Evolutionary conservation across 2,888 invertebrate species (phyloP).

Genomic region (Syrista parreyssii): DNA sequence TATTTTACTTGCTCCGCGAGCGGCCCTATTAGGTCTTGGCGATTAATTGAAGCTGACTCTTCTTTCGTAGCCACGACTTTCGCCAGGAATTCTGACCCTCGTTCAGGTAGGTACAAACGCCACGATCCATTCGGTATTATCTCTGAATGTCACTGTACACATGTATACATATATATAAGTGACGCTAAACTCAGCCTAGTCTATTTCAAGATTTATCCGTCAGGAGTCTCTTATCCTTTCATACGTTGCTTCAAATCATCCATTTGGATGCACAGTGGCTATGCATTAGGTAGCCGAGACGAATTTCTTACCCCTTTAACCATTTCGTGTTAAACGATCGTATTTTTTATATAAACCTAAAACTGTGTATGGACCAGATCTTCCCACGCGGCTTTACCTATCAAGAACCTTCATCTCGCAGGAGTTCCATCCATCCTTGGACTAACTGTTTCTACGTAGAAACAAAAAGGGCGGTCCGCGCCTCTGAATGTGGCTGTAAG

Average conservation of each 20-base stretch:
- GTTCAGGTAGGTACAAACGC: neutral
- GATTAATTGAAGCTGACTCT: constrained; percentile 43
- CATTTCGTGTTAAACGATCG: neutral
- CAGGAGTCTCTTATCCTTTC: neutral
- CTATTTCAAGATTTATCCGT: neutral
- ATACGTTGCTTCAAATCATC: neutral
- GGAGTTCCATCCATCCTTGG: constrained; percentile 15
- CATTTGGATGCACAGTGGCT: neutral
- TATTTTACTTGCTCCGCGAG: constrained; percentile 38
- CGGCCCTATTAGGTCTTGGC: constrained; percentile 36
- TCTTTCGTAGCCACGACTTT: neutral
- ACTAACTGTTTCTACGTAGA: constrained; percentile 39
- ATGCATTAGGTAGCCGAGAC: neutral
- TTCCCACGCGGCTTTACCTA: constrained; percentile 9
- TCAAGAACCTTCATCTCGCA: constrained; percentile 28
- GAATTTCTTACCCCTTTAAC: neutral
- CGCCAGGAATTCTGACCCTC: neutral
- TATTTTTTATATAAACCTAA: neutral
- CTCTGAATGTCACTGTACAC: neutral
- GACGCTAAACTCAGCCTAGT: neutral
- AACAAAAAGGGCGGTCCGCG: constrained; percentile 16
- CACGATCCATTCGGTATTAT: neutral
- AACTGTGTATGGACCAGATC: neutral
- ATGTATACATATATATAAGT: neutral
- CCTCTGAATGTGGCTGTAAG: constrained; percentile 20